Conservation (phyloP, 2,888 invertebrate species). For the Eurois occulta region DNA sequence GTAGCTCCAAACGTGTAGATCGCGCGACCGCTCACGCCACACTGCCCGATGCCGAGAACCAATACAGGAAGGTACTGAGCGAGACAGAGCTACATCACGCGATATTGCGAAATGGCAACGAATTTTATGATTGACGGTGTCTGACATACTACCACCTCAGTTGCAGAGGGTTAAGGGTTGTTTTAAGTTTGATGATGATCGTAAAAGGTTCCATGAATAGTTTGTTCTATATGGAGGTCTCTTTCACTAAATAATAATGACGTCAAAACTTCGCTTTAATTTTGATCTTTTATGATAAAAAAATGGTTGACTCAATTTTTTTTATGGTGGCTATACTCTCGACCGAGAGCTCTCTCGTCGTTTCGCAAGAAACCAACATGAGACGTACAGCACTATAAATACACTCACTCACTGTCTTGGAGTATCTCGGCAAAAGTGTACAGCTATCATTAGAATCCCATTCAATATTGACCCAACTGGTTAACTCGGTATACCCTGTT, state of each 20-base stretch:
- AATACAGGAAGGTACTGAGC: too few species aligned
- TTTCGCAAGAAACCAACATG: neutral
- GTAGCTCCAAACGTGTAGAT: too few species aligned
- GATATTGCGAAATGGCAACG: too few species aligned
- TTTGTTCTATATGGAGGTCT: neutral
- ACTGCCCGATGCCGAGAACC: too few species aligned
- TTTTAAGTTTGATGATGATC: neutral
- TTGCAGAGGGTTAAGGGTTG: neutral
- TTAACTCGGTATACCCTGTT: too few species aligned
- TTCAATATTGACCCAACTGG: neutral
- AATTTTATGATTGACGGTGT: too few species aligned
- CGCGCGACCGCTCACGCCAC: too few species aligned
- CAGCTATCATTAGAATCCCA: too few species aligned
- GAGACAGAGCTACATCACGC: too few species aligned
- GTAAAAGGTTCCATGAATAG: neutral
- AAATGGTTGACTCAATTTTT: neutral
- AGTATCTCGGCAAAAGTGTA: too few species aligned
- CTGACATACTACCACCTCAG: too few species aligned
- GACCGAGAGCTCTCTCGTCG: neutral
- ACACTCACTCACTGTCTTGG: neutral
- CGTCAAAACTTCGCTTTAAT: neutral
- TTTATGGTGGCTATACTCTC: neutral
- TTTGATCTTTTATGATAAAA: neutral
- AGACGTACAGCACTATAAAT: too few species aligned
- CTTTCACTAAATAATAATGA: neutral